Conservation (phyloP, 2,888 invertebrate genomes). For the Plusia festucae region DNA sequence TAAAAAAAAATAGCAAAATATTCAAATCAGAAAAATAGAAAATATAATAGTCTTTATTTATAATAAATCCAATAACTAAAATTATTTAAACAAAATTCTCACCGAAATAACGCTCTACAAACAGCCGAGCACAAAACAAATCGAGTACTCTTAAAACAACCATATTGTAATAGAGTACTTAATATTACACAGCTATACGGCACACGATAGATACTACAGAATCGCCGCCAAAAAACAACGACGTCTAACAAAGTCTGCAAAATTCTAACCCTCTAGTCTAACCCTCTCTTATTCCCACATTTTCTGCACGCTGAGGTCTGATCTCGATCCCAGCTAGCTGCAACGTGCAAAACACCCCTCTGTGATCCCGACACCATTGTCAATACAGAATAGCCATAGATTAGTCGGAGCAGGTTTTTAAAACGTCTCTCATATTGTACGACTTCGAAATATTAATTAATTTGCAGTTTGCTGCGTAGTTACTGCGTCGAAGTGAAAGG, state of each 20-base stretch:
- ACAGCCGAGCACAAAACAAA: not conserved
- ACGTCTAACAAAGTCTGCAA: constrained; percentile 25
- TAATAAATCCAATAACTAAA: not conserved
- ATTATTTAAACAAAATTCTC: not conserved
- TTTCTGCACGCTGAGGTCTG: constrained; percentile 51
- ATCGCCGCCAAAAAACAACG: constrained; percentile 19
- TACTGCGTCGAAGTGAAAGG: constrained; percentile 1
- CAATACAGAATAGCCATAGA: constrained; percentile 48
- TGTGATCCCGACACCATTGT: constrained; percentile 46
- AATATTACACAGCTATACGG: not conserved
- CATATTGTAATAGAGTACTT: not conserved
- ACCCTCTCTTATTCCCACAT: constrained; percentile 47
- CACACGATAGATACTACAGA: not conserved
- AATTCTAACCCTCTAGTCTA: constrained; percentile 17
- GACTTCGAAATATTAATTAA: constrained; percentile 51
- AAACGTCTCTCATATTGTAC: constrained; percentile 54
- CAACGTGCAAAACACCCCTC: constrained; percentile 56
- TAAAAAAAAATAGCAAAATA: not conserved
- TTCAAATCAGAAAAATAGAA: not conserved
- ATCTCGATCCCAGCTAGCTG: constrained; percentile 44
- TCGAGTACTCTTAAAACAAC: not conserved
- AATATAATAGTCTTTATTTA: not conserved
- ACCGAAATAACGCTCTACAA: not conserved
- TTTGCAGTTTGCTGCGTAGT: constrained; percentile 40
- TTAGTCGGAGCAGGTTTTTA: constrained; percentile 56